phyloP scores from a whole-genome alignment of 1,140 invertebrate genomes.

The Bombus soroeensis region DNA sequence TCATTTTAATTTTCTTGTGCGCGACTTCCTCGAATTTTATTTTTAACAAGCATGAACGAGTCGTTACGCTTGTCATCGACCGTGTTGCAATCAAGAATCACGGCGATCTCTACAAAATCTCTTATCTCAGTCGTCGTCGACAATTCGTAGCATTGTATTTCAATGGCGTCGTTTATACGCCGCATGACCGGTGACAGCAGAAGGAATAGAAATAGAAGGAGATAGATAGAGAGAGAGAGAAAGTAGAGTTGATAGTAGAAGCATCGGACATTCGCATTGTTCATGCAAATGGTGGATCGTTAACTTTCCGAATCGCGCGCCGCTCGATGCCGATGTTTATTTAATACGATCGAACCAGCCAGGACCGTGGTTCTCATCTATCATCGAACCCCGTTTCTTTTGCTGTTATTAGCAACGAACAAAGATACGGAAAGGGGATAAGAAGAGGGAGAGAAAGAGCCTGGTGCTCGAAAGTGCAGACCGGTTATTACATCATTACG shows the following conservation, averaged over 20 bases:
- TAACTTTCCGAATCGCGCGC: slow-evolving; percentile 35
- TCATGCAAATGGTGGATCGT: slow-evolving; percentile 50
- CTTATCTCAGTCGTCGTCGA: neutral
- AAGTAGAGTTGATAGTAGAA: no score
- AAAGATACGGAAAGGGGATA: slow-evolving; percentile 33
- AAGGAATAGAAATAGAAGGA: neutral
- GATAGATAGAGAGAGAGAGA: neutral
- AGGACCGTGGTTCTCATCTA: slow-evolving; percentile 44
- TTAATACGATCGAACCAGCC: slow-evolving; percentile 44
- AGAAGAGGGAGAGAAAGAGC: slow-evolving; percentile 1
- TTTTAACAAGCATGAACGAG: neutral
- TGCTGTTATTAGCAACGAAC: slow-evolving; percentile 44
- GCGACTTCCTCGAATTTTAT: no score
- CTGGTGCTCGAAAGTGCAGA: slow-evolving; percentile 43
- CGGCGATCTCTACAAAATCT: neutral
- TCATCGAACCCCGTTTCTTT: slow-evolving; percentile 45
- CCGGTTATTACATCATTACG: slow-evolving; percentile 66
- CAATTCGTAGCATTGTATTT: slow-evolving; percentile 13
- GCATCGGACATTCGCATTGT: slow-evolving; percentile 39
- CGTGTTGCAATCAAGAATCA: neutral
- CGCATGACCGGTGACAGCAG: neutral
- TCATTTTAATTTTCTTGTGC: no score
- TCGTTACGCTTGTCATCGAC: neutral
- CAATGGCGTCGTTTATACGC: neutral
- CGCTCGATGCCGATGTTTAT: slow-evolving; percentile 51